These are phyloP conservation scores for Agriopis aurantiaria DNA, from an alignment of 2,888 invertebrate species.

Conservation along the genomic window DNA sequence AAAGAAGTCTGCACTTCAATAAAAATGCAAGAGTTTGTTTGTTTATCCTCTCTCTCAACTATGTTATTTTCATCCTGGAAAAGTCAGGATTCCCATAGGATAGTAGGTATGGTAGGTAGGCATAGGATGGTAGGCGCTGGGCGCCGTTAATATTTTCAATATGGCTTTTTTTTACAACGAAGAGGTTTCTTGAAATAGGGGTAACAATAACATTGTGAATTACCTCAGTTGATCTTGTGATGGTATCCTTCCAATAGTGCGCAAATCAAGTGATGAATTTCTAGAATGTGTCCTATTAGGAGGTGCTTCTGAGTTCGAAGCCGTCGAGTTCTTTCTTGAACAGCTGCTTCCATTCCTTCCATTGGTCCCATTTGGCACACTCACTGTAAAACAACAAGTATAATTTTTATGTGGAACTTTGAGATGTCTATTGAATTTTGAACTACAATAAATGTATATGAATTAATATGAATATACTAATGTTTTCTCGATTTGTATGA, in stretches of 20 bases:
- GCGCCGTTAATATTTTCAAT: too few relatives aligned
- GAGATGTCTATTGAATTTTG: neutral
- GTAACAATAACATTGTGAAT: neutral
- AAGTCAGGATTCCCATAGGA: too few relatives aligned
- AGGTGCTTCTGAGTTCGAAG: constrained; percentile 72
- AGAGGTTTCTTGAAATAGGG: too few relatives aligned
- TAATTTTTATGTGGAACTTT: neutral
- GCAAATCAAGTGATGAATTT: constrained; percentile 93
- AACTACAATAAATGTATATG: neutral
- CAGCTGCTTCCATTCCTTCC: constrained; percentile 68
- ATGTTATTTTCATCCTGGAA: too few relatives aligned
- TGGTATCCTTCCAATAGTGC: constrained; percentile 84
- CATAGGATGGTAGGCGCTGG: too few relatives aligned
- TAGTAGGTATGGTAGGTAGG: too few relatives aligned
- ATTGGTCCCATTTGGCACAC: constrained; percentile 60
- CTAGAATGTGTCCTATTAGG: constrained; percentile 88
- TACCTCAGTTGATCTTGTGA: constrained; percentile 83
- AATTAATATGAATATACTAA: too few relatives aligned
- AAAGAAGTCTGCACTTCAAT: too few relatives aligned
- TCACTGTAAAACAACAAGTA: constrained; percentile 60
- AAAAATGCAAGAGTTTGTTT: too few relatives aligned
- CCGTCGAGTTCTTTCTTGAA: constrained; percentile 78
- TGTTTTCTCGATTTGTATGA: too few relatives aligned
- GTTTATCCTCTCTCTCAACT: too few relatives aligned
- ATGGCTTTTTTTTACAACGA: too few relatives aligned